Evolutionary conservation across 2,113 vertebrate genomes (phyloP), one percentile per base, ranked within the genome.

Genomic region (Melanotaenia duboulayi): DNA sequence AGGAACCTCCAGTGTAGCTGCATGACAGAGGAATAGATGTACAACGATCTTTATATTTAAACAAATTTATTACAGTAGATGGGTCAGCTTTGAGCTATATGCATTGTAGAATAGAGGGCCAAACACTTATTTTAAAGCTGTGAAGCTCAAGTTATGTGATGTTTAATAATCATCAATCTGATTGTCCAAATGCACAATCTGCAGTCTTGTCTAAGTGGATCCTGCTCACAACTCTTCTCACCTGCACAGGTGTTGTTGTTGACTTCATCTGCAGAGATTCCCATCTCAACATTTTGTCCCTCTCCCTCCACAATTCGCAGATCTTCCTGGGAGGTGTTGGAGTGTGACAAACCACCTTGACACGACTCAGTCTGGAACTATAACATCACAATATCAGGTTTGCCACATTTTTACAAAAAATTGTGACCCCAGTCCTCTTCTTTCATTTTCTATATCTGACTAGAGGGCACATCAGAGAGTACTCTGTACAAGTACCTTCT

Each of bases 171-270:
- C 42, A 44, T 44, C 4, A 44, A 44, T 12, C 40, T 11, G 40
- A 44, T 14, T 44, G 12, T 46, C 4, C 10, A 40, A 40, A 40
- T 3, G 6, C 39, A 40, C 39, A 11, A 11, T 12, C 9, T 2
- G 42, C 42, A 17, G 42, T 17, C 42, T 44, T 4, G 42, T 19
- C 7, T 56, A 8, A 28, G 28, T 10, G 32, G 28, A 37, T n/a
- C 19, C 13, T 56, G 14, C 1, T 35, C 23, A 46, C 24, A 24
- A 19, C 16, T 14, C 17, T 3, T 1, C 61, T 88, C 54, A 98
- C 97, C 96, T 89, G 92, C 90, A 40, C 97, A 99, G 17, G 96
- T 99, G 81, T 99, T 99, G 90, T 99, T 99, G 94, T 99, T 99
- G 80, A 99, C 97, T 78, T 99, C 98, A 0, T 99, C 97, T 0